Percentiles rank a stretch among this genome's conserved stretches.
phyloP scores from a whole-genome alignment of 2,888 invertebrate species.

The Trichogramma evanescens region DNA sequence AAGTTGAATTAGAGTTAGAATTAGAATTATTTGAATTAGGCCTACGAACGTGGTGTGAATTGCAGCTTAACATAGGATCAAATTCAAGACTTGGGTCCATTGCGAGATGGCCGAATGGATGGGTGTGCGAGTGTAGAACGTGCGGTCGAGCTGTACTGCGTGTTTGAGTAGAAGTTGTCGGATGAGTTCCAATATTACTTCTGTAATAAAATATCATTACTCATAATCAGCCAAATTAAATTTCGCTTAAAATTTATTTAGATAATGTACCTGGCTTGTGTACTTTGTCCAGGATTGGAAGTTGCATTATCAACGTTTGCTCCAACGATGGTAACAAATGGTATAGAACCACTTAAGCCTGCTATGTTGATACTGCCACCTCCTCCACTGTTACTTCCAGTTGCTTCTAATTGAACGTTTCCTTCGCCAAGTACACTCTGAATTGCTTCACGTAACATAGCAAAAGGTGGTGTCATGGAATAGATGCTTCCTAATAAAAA shows the following conservation, averaged over 20 bases:
- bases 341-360: conserved; percentile 1
- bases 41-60: conserved; percentile 60
- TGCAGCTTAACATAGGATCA: conserved; percentile 65
- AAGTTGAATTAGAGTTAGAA: conserved; percentile 26
- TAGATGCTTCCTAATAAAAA: not conserved
- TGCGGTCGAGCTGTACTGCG: conserved; percentile 64
- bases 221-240: not conserved
- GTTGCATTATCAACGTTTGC: conserved; percentile 31
- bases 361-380: not conserved
- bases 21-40: conserved; percentile 25
- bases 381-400: not conserved
- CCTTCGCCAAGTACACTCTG: conserved; percentile 14
- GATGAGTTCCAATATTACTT: conserved; percentile 61
- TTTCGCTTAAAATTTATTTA: not conserved
- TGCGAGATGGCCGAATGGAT: conserved; percentile 46
- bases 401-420: conserved; percentile 11
- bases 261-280: conserved; percentile 38
- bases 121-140: conserved; percentile 56
- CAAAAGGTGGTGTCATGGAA: conserved; percentile 12
- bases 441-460: conserved; percentile 18
- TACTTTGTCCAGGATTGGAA: conserved; percentile 40
- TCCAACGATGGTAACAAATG: conserved; percentile 17
- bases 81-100: conserved; percentile 45
- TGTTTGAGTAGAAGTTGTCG: conserved; percentile 65
- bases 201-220: conserved; percentile 33